A percentile compares a stretch with the other conserved stretches of the same genome.
phyloP scores from a whole-genome alignment of 1,140 invertebrate genomes.

The Sarcophaga bullata region DNA sequence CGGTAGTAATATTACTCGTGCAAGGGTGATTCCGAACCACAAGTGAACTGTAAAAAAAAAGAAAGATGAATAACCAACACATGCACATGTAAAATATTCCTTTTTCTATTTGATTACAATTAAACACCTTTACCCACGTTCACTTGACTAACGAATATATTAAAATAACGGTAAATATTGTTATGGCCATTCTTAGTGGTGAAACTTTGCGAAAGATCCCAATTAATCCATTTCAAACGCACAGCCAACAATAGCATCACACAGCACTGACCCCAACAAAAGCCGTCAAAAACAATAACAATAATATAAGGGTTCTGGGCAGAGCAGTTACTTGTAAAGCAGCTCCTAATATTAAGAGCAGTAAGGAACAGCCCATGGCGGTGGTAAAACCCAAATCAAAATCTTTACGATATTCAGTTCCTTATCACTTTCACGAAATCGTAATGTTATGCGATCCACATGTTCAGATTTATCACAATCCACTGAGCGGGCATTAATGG shows the following conservation, averaged over 20 bases:
- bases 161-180: conserved; percentile 84
- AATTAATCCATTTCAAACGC: conserved; percentile 80
- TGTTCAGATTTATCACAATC: conserved; percentile 89
- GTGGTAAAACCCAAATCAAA: conserved; percentile 77
- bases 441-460: conserved; percentile 84
- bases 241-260: conserved; percentile 83
- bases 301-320: conserved; percentile 82
- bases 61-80: conserved; percentile 27
- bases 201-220: conserved; percentile 86
- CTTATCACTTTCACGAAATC: conserved; percentile 85
- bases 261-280: conserved; percentile 89
- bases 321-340: conserved; percentile 72
- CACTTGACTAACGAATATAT: conserved; percentile 89
- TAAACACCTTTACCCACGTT: conserved; percentile 80
- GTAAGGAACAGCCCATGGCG: conserved; percentile 75
- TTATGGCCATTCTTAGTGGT: conserved; percentile 82
- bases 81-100: no score
- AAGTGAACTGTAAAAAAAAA: conserved; percentile 73
- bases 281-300: conserved; percentile 84
- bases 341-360: conserved; percentile 73
- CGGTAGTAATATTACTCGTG: conserved; percentile 68
- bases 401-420: conserved; percentile 76
- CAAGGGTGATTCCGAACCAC: conserved; percentile 70
- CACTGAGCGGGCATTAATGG: conserved; percentile 89
- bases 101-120: no score